Evolutionary conservation across 2,888 invertebrate species (phyloP).

Genomic region (Spisula solida): DNA sequence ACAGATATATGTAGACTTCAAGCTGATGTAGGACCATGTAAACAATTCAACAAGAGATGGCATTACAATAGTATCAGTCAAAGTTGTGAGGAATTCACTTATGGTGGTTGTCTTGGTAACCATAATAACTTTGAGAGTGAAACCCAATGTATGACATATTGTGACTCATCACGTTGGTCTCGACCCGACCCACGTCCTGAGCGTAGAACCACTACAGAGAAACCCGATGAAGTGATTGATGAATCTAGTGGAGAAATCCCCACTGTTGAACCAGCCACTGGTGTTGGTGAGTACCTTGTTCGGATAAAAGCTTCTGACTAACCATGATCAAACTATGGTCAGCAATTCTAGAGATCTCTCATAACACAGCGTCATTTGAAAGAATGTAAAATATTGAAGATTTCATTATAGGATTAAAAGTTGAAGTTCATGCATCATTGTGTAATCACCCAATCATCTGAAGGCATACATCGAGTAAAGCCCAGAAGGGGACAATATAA

Average conservation of each 20-base stretch:
- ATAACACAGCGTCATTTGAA: too few relatives aligned
- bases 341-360: too few relatives aligned
- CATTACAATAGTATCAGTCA: conserved; percentile 89
- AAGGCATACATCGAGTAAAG: too few relatives aligned
- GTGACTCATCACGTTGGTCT: conserved; percentile 49
- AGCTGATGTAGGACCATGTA: conserved; percentile 70
- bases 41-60: conserved; percentile 82
- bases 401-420: too few relatives aligned
- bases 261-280: conserved; percentile 46
- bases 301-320: neutral
- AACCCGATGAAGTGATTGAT: conserved; percentile 43
- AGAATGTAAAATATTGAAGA: too few relatives aligned
- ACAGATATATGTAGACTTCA: conserved; percentile 68
- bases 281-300: conserved; percentile 43
- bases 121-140: conserved; percentile 89
- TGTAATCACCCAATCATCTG: too few relatives aligned
- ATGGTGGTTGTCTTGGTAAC: conserved; percentile 90
- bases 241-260: conserved; percentile 64
- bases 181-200: neutral
- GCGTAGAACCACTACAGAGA: conserved; percentile 15
- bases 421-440: too few relatives aligned
- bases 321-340: too few relatives aligned
- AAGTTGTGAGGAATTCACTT: conserved; percentile 92
- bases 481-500: too few relatives aligned
- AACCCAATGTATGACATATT: conserved; percentile 70